Base-by-base conservation (phyloP, 2,113 vertebrate species). In the Scopus umbretta region DNA sequence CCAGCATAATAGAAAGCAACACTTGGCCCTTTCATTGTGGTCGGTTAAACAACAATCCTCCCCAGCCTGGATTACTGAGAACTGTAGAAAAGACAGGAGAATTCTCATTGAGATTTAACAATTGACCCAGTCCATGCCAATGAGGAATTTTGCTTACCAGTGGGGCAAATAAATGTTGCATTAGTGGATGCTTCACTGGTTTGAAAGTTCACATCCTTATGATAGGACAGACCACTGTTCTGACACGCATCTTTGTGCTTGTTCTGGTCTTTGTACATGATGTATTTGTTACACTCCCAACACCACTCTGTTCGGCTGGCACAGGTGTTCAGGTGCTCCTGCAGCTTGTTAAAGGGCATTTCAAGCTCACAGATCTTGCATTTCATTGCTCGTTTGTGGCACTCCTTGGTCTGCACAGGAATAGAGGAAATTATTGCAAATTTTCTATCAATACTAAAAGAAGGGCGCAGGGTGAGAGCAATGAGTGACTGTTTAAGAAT, bases 341-440 rank as follows among this genome's bases (percentile, higher is more conserved):
- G 74, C 86, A 99, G 96, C 40, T 92, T 58, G 42, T 59, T 92
- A 82, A 93, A 93, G 8, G 97, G 89, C 72, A 99, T 18, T 16
- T 97, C 96, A 83, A 98, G 95, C 26, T 98, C 76, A 11, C 99
- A 99, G 97, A 98, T 98, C 47, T 50, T 59, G 82, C 99, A 99
- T 36, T 34, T 56, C 50, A n/a, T 38, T 14, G 91, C 66, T 58
- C 97, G 96, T 56, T 98, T 94, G 6, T 42, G 78, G 62, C 98
- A 98, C 36, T 98, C 96, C 11, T 98, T 66, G 27, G 83, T 49
- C 99, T 99, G 97, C 5, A 36, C 22, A 7, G 26, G 45, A 65
- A 79, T 1, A 87, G 73, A 80, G 9, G 50, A 40, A 45, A 72
- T 52, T 6, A 32, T 21, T 76, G n/a, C 53, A 75, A 58, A 45